Percentiles rank a stretch among this genome's conserved stretches.
Conservation (phyloP, 2,113 vertebrate species). For the Peromyscus leucopus region DNA sequence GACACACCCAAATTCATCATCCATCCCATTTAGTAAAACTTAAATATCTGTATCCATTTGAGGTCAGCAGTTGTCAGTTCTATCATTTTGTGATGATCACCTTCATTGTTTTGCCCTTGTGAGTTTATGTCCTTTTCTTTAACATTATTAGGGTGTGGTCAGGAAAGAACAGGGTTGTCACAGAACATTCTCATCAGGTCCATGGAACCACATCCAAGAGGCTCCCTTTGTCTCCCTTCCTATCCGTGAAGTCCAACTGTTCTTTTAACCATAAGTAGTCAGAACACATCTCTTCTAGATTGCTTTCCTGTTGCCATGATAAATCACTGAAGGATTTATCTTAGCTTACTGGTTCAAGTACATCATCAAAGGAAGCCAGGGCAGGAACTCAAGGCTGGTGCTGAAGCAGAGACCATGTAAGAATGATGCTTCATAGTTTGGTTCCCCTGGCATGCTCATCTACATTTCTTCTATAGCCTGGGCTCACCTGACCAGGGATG, state of each 20-base stretch:
- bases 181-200: not conserved
- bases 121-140: not conserved
- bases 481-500: too few species aligned
- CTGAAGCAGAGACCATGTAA: not conserved
- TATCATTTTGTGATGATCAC: not conserved
- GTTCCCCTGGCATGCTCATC: not conserved
- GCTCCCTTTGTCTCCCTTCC: not conserved
- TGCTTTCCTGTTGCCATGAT: not conserved
- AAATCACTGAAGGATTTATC: not conserved
- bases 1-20: not conserved
- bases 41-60: not conserved
- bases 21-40: not conserved
- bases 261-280: not conserved
- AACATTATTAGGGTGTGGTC: not conserved
- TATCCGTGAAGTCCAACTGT: not conserved
- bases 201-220: not conserved
- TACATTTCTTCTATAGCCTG: not conserved
- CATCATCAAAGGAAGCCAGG: not conserved
- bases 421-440: not conserved
- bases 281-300: not conserved
- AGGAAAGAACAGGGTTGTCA: not conserved
- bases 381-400: not conserved
- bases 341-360: not conserved
- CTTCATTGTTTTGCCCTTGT: not conserved
- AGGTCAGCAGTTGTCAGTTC: not conserved